phyloP scores from a whole-genome alignment of 1,140 invertebrate species.

The Spodoptera frugiperda region DNA sequence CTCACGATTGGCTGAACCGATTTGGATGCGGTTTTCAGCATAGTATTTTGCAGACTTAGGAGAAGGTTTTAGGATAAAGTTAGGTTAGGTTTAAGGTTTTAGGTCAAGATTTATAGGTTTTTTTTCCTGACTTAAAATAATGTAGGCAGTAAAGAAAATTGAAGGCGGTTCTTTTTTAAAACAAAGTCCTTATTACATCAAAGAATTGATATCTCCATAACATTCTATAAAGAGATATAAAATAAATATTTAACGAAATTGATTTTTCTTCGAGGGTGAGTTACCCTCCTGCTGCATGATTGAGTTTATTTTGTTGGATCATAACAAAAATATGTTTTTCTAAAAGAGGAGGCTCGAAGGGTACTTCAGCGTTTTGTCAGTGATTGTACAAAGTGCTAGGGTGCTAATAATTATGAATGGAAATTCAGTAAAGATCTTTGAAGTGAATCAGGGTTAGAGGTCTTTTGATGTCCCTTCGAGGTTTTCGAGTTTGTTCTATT shows the following conservation, averaged over 20 bases:
- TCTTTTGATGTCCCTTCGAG: too few species aligned
- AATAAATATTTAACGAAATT: slow-evolving; percentile 67
- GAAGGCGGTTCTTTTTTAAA: not conserved
- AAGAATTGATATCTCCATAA: not conserved
- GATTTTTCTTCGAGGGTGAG: slow-evolving; percentile 60
- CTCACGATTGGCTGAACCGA: too few species aligned
- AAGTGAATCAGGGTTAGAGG: not conserved
- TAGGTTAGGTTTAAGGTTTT: too few species aligned
- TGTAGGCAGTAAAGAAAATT: too few species aligned
- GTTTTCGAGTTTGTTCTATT: too few species aligned
- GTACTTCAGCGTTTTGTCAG: slow-evolving; percentile 8
- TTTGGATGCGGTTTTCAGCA: too few species aligned
- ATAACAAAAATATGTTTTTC: slow-evolving; percentile 70
- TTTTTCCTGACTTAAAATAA: too few species aligned
- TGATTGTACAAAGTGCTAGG: slow-evolving; percentile 29
- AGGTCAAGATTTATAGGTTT: too few species aligned
- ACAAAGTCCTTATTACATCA: not conserved
- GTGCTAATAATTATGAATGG: slow-evolving; percentile 30
- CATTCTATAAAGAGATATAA: slow-evolving; percentile 10
- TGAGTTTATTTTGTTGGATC: slow-evolving; percentile 66
- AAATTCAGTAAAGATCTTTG: not conserved
- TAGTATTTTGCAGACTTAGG: too few species aligned
- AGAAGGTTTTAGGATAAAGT: too few species aligned
- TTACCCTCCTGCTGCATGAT: slow-evolving; percentile 60
- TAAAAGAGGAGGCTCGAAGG: slow-evolving; percentile 41